These are phyloP conservation scores for Volucella inflata DNA, from an alignment of 2,888 invertebrate species.

Conservation along the genomic window DNA sequence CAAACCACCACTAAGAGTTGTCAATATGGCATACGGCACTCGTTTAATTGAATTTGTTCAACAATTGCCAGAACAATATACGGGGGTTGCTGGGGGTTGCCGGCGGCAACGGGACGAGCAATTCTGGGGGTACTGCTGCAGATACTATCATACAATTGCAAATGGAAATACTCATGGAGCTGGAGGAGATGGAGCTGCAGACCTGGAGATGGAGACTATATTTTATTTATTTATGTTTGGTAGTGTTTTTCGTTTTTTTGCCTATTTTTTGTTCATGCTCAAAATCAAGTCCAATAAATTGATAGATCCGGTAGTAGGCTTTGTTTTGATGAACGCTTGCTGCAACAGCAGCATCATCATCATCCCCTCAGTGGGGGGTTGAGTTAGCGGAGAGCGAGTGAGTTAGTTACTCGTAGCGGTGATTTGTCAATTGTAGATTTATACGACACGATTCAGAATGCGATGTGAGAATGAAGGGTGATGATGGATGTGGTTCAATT, in stretches of 20 bases:
- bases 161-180: too few relatives aligned
- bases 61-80: conserved; percentile 50
- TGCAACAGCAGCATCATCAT: conserved; percentile 50
- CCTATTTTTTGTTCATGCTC: conserved; percentile 39
- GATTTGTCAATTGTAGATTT: conserved; percentile 76
- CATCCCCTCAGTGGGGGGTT: conserved; percentile 69
- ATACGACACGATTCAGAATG: conserved; percentile 72
- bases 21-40: conserved; percentile 74
- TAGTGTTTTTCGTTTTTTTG: conserved; percentile 23
- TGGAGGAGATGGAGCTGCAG: neutral
- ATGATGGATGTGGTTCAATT: conserved; percentile 75
- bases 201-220: conserved; percentile 32
- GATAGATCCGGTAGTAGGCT: conserved; percentile 73
- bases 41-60: conserved; percentile 75
- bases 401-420: conserved; percentile 73
- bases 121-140: neutral
- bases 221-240: conserved; percentile 71
- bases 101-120: neutral
- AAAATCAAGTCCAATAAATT: conserved; percentile 72
- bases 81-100: conserved; percentile 27
- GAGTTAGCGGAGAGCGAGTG: conserved; percentile 60
- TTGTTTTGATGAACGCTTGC: conserved; percentile 72
- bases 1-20: conserved; percentile 74
- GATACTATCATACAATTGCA: neutral
- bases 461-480: conserved; percentile 74